These are phyloP conservation scores for Caprella mutica DNA, from an alignment of 2,888 invertebrate genomes.

Conservation along the genomic window DNA sequence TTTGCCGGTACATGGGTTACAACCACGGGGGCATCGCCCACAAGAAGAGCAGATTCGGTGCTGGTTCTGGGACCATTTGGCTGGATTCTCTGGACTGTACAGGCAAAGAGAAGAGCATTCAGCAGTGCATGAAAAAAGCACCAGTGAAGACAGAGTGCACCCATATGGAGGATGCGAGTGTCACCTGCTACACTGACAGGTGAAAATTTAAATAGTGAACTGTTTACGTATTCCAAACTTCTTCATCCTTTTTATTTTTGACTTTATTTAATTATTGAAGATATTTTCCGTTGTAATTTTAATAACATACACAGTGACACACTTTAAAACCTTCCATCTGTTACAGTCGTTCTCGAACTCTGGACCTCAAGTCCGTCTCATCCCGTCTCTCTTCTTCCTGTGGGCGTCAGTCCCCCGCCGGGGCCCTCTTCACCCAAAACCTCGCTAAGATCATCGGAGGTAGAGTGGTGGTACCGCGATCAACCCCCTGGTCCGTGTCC, in stretches of 20 bases:
- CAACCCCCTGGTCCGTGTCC: constrained; percentile 27
- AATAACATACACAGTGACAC: no score
- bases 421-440: constrained; percentile 17
- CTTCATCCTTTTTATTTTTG: no score
- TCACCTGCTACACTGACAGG: constrained; percentile 41
- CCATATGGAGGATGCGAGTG: constrained; percentile 57
- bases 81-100: constrained; percentile 55
- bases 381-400: constrained; percentile 5
- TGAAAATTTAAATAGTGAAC: neutral
- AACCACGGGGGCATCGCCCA: constrained; percentile 37
- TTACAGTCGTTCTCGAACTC: neutral
- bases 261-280: no score
- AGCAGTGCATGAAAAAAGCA: constrained; percentile 53
- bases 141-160: constrained; percentile 61
- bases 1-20: constrained; percentile 42
- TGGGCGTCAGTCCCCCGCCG: neutral
- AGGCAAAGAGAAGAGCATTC: constrained; percentile 53
- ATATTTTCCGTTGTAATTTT: no score
- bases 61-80: constrained; percentile 55
- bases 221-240: no score
- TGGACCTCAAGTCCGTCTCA: constrained; percentile 4
- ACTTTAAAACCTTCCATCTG: no score
- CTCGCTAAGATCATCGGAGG: constrained; percentile 31
- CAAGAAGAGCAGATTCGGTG: constrained; percentile 39
- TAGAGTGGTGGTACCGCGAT: neutral